A percentile compares a stretch with the other conserved stretches of the same genome.
These are phyloP conservation scores for Drosophila falleni DNA, from an alignment of 2,888 invertebrate genomes.

Conservation along the genomic window DNA sequence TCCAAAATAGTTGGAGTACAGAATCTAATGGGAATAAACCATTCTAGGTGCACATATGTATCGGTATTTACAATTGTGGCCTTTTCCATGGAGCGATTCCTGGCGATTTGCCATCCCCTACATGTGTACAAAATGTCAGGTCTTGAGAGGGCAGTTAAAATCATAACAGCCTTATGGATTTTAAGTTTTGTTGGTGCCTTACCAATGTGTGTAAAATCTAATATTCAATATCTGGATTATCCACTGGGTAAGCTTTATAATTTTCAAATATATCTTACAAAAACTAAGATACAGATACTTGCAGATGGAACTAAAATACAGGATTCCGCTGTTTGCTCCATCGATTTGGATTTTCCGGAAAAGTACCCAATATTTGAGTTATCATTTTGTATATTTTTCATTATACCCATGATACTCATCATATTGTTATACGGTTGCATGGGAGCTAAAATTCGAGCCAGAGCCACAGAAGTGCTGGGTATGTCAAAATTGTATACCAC, in stretches of 20 bases:
- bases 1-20: background rate
- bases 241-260: conserved; percentile 87
- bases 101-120: conserved; percentile 96
- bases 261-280: background rate
- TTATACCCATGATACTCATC: conserved; percentile 90
- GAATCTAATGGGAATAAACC: background rate
- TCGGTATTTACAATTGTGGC: conserved; percentile 96
- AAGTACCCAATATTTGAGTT: conserved; percentile 91
- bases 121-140: conserved; percentile 93
- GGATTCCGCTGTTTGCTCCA: conserved; percentile 93
- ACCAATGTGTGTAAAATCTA: conserved; percentile 91
- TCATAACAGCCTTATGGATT: conserved; percentile 92
- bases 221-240: conserved; percentile 90
- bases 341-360: conserved; percentile 87
- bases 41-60: conserved; percentile 92
- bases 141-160: conserved; percentile 91
- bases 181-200: conserved; percentile 91
- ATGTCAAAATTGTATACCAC: background rate
- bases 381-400: conserved; percentile 93
- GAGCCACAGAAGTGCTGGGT: conserved; percentile 86
- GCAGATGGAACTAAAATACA: conserved; percentile 86
- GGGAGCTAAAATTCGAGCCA: conserved; percentile 89
- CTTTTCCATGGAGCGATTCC: conserved; percentile 95
- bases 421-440: conserved; percentile 92
- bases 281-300: conserved; percentile 26